Conservation (phyloP, 2,113 vertebrate species). For the Tyrannus savana region DNA sequence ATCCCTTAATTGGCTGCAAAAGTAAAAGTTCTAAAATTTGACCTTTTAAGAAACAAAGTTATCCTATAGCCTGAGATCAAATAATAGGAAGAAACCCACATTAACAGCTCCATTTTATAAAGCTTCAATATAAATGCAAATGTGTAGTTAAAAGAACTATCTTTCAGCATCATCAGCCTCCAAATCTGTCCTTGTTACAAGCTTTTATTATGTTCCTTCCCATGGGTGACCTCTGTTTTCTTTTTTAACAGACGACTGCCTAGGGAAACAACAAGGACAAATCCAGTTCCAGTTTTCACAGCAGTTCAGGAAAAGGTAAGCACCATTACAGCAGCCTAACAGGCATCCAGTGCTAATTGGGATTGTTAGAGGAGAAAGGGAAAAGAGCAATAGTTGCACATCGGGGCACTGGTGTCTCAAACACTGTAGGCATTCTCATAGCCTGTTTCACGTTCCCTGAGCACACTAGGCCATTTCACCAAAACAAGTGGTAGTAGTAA, state of each 20-base stretch:
- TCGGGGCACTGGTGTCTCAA: neutral
- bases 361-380: neutral
- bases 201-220: neutral
- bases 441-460: neutral
- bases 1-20: neutral
- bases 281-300: neutral
- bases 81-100: neutral
- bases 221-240: neutral
- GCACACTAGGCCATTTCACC: neutral
- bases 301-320: neutral
- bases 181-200: neutral
- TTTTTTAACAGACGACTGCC: neutral
- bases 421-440: accelerated
- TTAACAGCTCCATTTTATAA: neutral
- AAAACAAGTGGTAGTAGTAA: neutral
- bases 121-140: neutral
- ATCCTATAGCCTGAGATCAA: neutral
- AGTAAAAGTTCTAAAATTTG: neutral
- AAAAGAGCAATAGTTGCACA: neutral
- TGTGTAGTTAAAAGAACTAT: neutral
- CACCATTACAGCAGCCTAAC: neutral
- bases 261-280: neutral
- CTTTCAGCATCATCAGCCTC: neutral
- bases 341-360: neutral
- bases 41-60: neutral